phyloP scores from a whole-genome alignment of 2,113 vertebrate species.

The Colistium nudipinnis region DNA sequence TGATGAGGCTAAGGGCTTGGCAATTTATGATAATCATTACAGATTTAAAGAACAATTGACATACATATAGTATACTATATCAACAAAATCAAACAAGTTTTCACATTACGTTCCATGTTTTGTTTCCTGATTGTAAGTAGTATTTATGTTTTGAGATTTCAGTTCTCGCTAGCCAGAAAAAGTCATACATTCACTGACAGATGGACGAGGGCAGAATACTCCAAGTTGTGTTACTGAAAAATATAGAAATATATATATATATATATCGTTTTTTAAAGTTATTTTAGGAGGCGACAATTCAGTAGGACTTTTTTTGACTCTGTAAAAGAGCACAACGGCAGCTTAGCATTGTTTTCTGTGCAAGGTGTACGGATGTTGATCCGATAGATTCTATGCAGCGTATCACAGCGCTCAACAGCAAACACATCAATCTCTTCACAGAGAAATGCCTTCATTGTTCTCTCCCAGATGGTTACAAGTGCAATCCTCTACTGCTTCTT shows the following conservation, averaged over 20 bases:
- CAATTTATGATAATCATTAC: not conserved
- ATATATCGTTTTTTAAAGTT: conserved; percentile 18
- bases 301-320: not conserved
- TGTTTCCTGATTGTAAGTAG: not conserved
- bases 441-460: conserved; percentile 85
- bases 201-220: not conserved
- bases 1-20: not conserved
- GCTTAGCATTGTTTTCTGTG: conserved; percentile 18
- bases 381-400: conserved; percentile 56
- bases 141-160: conserved; percentile 6
- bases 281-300: not conserved
- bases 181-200: conserved; percentile 17
- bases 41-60: not conserved
- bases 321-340: conserved; percentile 12
- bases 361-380: conserved; percentile 2
- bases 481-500: conserved; percentile 29
- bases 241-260: not conserved
- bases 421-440: conserved; percentile 73
- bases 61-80: not conserved
- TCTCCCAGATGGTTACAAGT: conserved; percentile 76
- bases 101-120: not conserved
- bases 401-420: conserved; percentile 12
- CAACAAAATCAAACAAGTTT: not conserved
- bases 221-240: conserved; percentile 3
- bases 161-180: not conserved